Conservation (phyloP, 2,888 invertebrate species). For the Xanthia icteritia region DNA sequence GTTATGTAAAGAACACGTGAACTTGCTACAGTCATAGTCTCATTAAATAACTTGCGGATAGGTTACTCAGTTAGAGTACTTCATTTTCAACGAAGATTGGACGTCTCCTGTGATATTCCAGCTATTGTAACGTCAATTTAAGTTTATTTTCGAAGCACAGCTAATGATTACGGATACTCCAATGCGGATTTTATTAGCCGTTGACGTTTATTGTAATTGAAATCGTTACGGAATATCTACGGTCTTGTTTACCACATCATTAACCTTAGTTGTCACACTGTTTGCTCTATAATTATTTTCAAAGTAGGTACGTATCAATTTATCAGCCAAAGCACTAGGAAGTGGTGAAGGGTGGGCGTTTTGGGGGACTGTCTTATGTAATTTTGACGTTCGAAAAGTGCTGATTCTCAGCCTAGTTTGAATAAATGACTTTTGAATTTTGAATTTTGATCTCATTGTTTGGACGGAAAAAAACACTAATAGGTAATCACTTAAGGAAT, state of each 20-base stretch:
- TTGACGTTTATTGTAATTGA: constrained; percentile 49
- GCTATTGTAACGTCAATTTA: constrained; percentile 44
- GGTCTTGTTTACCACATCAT: constrained; percentile 27
- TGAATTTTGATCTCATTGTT: too few species aligned
- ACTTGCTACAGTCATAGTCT: constrained; percentile 14
- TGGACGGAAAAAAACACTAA: neutral
- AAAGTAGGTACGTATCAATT: too few species aligned
- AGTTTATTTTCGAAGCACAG: constrained; percentile 24
- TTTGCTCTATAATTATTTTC: neutral
- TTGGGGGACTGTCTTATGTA: too few species aligned
- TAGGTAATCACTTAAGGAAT: neutral
- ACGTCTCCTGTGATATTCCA: constrained; percentile 30
- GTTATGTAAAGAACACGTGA: constrained; percentile 16
- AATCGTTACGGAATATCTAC: constrained; percentile 34
- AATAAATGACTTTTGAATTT: too few species aligned
- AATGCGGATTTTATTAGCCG: constrained; percentile 29
- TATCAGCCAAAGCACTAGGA: too few species aligned
- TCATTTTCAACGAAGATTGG: constrained; percentile 1
- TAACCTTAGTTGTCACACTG: neutral
- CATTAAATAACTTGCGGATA: neutral
- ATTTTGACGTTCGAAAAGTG: too few species aligned
- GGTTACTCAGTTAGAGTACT: constrained; percentile 7
- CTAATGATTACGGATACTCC: constrained; percentile 29
- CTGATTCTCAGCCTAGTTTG: too few species aligned
- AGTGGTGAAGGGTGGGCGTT: too few species aligned